Base-by-base conservation (phyloP, 2,113 vertebrate genomes). In the Oryzias javanicus region DNA sequence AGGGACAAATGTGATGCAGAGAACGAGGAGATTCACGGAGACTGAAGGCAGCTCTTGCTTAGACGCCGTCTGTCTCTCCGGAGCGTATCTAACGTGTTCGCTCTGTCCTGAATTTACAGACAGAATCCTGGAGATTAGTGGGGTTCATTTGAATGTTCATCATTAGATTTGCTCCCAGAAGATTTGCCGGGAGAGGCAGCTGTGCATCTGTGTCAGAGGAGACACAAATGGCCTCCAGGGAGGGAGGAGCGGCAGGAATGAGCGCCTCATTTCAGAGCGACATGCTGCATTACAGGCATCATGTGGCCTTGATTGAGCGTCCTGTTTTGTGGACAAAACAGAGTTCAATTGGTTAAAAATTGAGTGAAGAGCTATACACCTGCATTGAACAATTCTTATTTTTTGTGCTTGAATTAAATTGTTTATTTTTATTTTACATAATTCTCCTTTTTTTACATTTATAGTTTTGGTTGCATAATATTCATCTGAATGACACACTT, bases 21-120 rank as follows among this genome's bases (percentile, higher is more conserved):
- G n/a, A n/a, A n/a, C n/a, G n/a, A n/a, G n/a, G n/a, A n/a, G n/a
- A n/a, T n/a, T n/a, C n/a, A 59, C 5, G 29, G 15, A 48, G 59
- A 50, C 35, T 55, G 22, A 52, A 60, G 72, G 47, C 45, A 54
- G 45, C 61, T 20, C 63, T 15, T 19, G 70, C 66, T 55, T 67
- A 60, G 82, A 56, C 42, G 70, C 50, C 55, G 55, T 71, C 82
- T 76, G 70, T 62, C 47, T 57, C 64, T 52, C 6, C 40, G 15
- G 22, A 76, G 77, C 64, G 66, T 71, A 65, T 75, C 79, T 76
- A 78, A 85, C 79, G 70, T 18, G 20, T 62, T 54, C 42, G 49
- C 60, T 74, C 78, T 64, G 61, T 74, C 66, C 52, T 55, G 49
- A 73, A 76, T 73, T 66, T 62, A 61, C 70, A 72, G 71, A 64